These are phyloP conservation scores for Gymnoscelis rufifasciata DNA, from an alignment of 2,888 invertebrate species.

Conservation along the genomic window DNA sequence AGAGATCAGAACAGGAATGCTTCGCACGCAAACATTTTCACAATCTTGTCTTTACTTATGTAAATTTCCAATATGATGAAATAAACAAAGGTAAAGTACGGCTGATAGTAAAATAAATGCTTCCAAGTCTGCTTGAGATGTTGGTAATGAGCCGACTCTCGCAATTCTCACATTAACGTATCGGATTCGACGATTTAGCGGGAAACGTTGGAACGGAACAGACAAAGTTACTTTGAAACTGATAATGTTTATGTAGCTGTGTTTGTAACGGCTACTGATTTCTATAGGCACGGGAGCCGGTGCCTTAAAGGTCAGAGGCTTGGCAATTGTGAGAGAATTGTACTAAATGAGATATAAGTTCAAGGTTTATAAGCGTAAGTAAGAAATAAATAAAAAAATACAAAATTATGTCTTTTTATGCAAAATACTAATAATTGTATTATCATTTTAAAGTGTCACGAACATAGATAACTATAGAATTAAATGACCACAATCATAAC, in stretches of 20 bases:
- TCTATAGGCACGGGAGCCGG: neutral
- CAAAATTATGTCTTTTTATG: too few relatives aligned
- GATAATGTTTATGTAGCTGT: slow-evolving; percentile 3
- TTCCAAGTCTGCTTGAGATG: slow-evolving; percentile 25
- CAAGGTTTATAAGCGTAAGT: neutral
- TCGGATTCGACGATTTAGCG: slow-evolving; percentile 25
- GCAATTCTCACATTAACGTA: slow-evolving; percentile 30
- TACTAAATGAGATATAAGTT: slow-evolving; percentile 2
- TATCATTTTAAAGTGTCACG: too few relatives aligned
- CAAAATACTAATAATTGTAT: too few relatives aligned
- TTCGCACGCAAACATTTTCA: slow-evolving; percentile 4
- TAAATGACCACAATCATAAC: too few relatives aligned
- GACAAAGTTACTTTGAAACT: slow-evolving; percentile 9
- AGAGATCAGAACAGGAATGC: slow-evolving; percentile 15
- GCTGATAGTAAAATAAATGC: slow-evolving; percentile 24
- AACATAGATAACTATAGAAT: too few relatives aligned
- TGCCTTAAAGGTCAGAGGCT: slow-evolving; percentile 1
- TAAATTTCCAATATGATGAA: slow-evolving; percentile 16
- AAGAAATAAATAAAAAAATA: too few relatives aligned
- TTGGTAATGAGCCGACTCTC: slow-evolving; percentile 29
- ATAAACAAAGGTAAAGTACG: slow-evolving; percentile 9
- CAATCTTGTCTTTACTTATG: slow-evolving; percentile 9
- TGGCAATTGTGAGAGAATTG: neutral
- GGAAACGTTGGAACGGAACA: slow-evolving; percentile 18
- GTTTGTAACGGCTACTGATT: slow-evolving; percentile 10